Percentiles rank a stretch among this genome's conserved stretches.
phyloP scores from a whole-genome alignment of 2,113 vertebrate species.

The Platysternon megacephalum region DNA sequence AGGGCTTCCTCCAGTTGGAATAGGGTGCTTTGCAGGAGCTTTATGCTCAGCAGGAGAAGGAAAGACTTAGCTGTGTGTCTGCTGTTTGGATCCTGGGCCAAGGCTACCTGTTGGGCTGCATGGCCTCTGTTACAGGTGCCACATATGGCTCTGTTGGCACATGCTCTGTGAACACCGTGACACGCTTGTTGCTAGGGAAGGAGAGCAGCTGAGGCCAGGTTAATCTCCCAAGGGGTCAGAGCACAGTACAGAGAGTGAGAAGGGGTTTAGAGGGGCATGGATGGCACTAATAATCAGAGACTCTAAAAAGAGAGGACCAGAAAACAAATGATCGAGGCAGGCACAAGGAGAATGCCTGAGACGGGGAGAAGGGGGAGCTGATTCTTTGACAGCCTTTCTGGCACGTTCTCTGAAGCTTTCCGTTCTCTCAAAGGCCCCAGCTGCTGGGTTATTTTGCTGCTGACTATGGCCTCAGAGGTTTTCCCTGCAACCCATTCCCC shows the following conservation, averaged over 20 bases:
- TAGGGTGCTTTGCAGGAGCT: fast-evolving
- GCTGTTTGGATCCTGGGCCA: fast-evolving
- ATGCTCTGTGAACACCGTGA: neutral
- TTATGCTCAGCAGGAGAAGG: fast-evolving
- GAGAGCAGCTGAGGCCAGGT: neutral
- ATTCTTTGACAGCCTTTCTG: neutral
- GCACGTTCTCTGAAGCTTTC: neutral
- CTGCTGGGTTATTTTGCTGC: neutral
- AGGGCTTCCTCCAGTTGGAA: neutral
- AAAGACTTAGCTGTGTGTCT: fast-evolving
- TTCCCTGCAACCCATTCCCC: fast-evolving
- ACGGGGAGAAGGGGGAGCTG: neutral
- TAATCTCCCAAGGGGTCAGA: constrained; percentile 48
- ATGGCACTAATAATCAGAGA: neutral
- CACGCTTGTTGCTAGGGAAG: neutral
- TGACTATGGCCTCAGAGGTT: neutral
- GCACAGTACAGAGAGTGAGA: constrained; percentile 2
- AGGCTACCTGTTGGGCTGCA: neutral
- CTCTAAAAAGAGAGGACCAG: neutral
- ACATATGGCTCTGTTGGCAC: neutral
- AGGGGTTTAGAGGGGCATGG: constrained; percentile 40
- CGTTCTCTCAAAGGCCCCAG: neutral
- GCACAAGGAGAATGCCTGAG: neutral
- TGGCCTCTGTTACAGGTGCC: fast-evolving
- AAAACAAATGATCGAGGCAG: neutral